A percentile compares a stretch with the other conserved stretches of the same genome.
Evolutionary conservation across 2,797 vertebrate genomes (phyloP).

Genomic region (Enteromius radiatus): DNA sequence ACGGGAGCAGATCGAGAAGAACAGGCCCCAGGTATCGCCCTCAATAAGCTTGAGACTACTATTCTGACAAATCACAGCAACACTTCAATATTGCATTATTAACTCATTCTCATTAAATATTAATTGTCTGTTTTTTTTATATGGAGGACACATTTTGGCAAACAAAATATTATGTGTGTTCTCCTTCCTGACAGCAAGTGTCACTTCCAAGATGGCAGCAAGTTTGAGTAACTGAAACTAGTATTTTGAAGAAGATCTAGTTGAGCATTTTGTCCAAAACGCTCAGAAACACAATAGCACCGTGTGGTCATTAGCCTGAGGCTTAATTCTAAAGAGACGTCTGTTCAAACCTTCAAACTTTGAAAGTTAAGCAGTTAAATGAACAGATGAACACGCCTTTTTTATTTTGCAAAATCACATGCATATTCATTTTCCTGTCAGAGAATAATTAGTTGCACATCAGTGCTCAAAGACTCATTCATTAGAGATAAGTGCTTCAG

Average conservation of each 20-base stretch:
- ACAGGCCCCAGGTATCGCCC: constrained; percentile 12
- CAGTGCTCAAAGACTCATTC: constrained; percentile 26
- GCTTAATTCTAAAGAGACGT: background rate
- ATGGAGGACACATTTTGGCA: background rate
- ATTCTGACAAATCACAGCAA: constrained; percentile 34
- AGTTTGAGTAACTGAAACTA: background rate
- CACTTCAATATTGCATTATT: constrained; percentile 17
- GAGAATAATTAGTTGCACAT: constrained; percentile 29
- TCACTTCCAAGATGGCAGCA: background rate
- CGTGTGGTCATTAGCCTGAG: background rate
- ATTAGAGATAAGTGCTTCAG: constrained; percentile 8
- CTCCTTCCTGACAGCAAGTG: background rate
- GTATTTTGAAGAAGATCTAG: background rate
- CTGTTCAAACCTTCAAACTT: background rate
- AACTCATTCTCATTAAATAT: constrained; percentile 27
- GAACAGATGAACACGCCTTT: constrained; percentile 16
- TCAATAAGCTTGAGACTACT: constrained; percentile 42
- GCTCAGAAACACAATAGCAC: constrained; percentile 4
- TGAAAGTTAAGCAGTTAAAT: background rate
- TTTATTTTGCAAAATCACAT: constrained; percentile 34
- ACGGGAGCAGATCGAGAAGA: background rate
- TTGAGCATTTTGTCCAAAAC: background rate
- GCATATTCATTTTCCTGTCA: constrained; percentile 35
- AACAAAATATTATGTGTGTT: background rate
- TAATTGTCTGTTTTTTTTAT: constrained; percentile 12